These are phyloP conservation scores for Drosophila paramelanica DNA, from an alignment of 2,888 invertebrate species.

Conservation along the genomic window DNA sequence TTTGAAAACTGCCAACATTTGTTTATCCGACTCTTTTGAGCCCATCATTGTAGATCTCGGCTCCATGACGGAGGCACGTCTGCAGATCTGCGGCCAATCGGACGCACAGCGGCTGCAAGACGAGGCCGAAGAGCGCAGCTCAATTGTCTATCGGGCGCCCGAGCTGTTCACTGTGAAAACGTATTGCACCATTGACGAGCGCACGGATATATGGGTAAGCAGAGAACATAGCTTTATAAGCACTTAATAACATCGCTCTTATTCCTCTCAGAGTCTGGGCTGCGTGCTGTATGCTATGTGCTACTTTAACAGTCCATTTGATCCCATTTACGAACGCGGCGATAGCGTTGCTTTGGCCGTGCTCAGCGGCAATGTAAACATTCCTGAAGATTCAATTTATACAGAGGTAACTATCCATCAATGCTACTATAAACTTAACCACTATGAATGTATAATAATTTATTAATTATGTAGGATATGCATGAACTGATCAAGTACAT, in stretches of 20 bases:
- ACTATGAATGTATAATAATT: neutral
- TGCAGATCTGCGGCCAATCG: conserved; percentile 88
- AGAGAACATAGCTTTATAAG: fast-evolving
- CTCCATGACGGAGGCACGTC: conserved; percentile 88
- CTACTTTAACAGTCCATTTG: conserved; percentile 94
- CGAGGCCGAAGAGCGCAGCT: conserved; percentile 92
- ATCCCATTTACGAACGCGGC: conserved; percentile 92
- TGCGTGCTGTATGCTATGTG: conserved; percentile 94
- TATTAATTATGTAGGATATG: conserved; percentile 86
- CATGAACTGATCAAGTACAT: conserved; percentile 89
- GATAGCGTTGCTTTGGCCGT: conserved; percentile 95
- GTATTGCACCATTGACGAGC: conserved; percentile 91
- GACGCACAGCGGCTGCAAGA: conserved; percentile 91
- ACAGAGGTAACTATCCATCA: conserved; percentile 83
- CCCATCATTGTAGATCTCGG: conserved; percentile 94
- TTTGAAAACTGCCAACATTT: conserved; percentile 93
- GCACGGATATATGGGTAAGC: conserved; percentile 92
- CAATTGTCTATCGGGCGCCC: conserved; percentile 95
- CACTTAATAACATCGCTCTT: neutral
- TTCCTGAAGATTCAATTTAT: conserved; percentile 89
- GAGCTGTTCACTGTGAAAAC: conserved; percentile 94
- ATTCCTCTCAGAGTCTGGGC: conserved; percentile 89
- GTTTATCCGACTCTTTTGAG: conserved; percentile 89
- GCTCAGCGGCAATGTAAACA: conserved; percentile 90
- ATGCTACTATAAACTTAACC: fast-evolving